Percentiles rank a stretch among this genome's conserved stretches.
Evolutionary conservation across 1,140 invertebrate species (phyloP).

Genomic region (Ceratina japonica): DNA sequence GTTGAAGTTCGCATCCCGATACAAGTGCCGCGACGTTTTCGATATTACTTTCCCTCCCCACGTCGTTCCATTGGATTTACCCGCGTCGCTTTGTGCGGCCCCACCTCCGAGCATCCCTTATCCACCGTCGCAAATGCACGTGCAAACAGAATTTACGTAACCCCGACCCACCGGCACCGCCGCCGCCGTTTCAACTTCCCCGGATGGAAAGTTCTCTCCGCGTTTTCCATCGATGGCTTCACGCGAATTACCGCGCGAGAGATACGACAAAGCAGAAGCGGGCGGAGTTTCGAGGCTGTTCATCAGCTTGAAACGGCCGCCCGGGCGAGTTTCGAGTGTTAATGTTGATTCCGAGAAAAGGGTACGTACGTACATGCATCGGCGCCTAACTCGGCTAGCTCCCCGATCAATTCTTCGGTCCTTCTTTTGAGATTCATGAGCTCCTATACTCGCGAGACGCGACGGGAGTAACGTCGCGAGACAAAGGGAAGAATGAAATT

Average conservation of each 20-base stretch:
- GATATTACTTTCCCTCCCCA: conserved; percentile 9
- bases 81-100: not conserved
- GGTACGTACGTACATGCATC: conserved; percentile 35
- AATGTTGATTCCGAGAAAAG: conserved; percentile 14
- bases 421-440: conserved; percentile 24
- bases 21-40: not conserved
- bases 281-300: conserved; percentile 1
- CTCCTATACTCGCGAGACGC: not conserved
- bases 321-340: not conserved
- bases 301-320: conserved; percentile 25
- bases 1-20: conserved; percentile 7
- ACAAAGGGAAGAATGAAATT: not conserved
- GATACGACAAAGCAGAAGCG: conserved; percentile 25
- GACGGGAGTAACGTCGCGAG: not conserved
- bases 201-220: not conserved
- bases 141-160: conserved; percentile 20
- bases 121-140: not conserved
- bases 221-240: not conserved
- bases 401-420: not conserved
- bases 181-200: not conserved
- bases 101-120: not conserved
- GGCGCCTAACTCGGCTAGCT: conserved; percentile 21
- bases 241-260: conserved; percentile 26
- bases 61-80: not conserved
- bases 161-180: too few relatives aligned